These are phyloP conservation scores for Emys orbicularis DNA, from an alignment of 2,797 vertebrate species.

Conservation along the genomic window DNA sequence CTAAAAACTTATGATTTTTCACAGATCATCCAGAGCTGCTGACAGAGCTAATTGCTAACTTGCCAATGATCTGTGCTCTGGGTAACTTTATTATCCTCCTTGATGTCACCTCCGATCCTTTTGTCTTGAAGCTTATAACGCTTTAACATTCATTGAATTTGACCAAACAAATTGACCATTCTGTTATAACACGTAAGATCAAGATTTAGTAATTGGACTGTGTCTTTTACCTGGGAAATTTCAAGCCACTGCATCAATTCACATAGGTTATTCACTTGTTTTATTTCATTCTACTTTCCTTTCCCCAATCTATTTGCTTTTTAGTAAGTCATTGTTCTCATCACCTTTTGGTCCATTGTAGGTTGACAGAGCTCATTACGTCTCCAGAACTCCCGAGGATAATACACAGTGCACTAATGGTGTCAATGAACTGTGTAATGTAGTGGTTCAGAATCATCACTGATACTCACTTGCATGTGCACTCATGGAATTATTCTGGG, in stretches of 20 bases:
- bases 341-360: not conserved
- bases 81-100: conserved; percentile 28
- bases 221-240: conserved; percentile 55
- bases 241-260: conserved; percentile 38
- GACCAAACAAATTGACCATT: conserved; percentile 54
- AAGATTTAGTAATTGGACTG: conserved; percentile 31
- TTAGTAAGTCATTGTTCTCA: not conserved
- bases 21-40: conserved; percentile 48
- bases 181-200: conserved; percentile 15
- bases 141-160: conserved; percentile 54
- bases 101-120: conserved; percentile 46
- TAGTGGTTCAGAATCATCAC: not conserved
- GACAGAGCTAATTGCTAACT: conserved; percentile 58
- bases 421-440: not conserved
- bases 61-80: conserved; percentile 21
- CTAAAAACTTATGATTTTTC: conserved; percentile 56
- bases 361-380: conserved; percentile 6
- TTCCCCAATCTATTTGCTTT: conserved; percentile 22
- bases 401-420: not conserved
- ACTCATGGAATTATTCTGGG: fast-evolving
- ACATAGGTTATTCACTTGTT: conserved; percentile 30
- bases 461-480: not conserved
- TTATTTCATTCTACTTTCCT: conserved; percentile 42
- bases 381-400: not conserved
- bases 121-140: conserved; percentile 25